Evolutionary conservation across 2,113 vertebrate genomes (phyloP), one percentile per base, ranked within the genome.

Genomic region (Anthoscopus minutus): DNA sequence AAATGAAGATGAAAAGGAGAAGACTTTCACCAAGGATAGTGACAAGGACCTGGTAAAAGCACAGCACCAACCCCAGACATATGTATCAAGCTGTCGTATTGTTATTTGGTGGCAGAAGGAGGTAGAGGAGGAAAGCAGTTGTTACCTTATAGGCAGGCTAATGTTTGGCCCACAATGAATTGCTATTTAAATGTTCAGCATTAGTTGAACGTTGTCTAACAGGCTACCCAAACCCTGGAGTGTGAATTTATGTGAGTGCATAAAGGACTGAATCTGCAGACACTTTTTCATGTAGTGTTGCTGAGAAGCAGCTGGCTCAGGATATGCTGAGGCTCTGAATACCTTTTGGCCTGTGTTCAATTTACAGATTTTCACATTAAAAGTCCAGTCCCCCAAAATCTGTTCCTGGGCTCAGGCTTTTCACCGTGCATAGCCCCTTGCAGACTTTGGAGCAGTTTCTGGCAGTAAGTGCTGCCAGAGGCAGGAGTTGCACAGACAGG

Each of bases 1-100:
- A 97, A 99, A 99, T 5, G 99, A 99, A 58, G 99, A 99, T 13
- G 98, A 99, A 93, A 99, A 99, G 56, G 99, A 99, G 96, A 99
- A 99, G 96, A 99, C 99, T 1, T 99, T 99, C 86, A 98, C 98
- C 18, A 99, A 99, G 86, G 98, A 99, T 83, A 99, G 98, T 66
- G 98, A 98, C 96, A 99, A 99, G 96, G 99, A 98, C 94, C 97
- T 99, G 99, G 99, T 99, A 97, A 98, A 98, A 56, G 66, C 58
- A 54, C 58, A 87, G 77, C 84, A 73, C 54, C 90, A 64, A 42
- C 65, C 47, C 37, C 84, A 88, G 77, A 67, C 66, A 88, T 81
- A 40, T 21, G 50, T 95, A 56, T 84, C 88, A 16, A 93, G n/a
- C 70, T 89, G 76, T 66, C 67, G 51, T 13, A 30, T 67, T 93